Base-by-base conservation (phyloP, 2,113 vertebrate genomes). In the Gymnobelideus leadbeateri region DNA sequence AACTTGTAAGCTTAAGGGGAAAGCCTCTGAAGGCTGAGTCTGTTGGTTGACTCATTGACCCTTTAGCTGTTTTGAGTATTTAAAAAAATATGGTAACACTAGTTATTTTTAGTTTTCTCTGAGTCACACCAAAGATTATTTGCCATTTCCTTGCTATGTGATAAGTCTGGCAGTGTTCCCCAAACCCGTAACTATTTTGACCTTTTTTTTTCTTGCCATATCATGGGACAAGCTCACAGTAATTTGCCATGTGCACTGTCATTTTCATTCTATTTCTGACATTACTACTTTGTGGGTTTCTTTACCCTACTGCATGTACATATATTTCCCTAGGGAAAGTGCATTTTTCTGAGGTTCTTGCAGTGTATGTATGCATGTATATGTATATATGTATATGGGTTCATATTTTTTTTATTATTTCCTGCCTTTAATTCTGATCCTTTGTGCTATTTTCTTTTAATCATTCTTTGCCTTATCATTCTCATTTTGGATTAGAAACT, bases 111-210 rank as follows among this genome's bases (percentile, higher is more conserved):
- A 14, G 21, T 31, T 91, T 90, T 26, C 46, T 92, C 11, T 52
- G 50, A 91, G 28, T 91, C 61, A 90, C 89, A n/a, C 28, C 89
- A 14, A 93, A 95, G 25, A 77, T 77, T 93, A 47, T 47, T 91
- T 89, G 61, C 96, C 89, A 37, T 94, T 94, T 77, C 26, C 52
- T 92, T 54, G 89, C 2, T 91, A 46, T 68, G 19, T 54, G 53
- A 90, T 90, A 95, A 61, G 51, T 51, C 37, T 54, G 51, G n/a
- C 24, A 43, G 8, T 68, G 61, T 51, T 28, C 5, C 50, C 49
- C 5, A 47, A 23, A 19, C 92, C 47, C 92, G 49, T 84, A 77
- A 21, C 89, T 31, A 49, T 90, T 52, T 89, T 51, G 90, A 47
- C 57, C 52, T 89, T 49, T 31, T 53, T 55, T 91, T 84, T 53